Evolutionary conservation across 2,113 vertebrate species (phyloP).

Genomic region (Dascyllus trimaculatus): DNA sequence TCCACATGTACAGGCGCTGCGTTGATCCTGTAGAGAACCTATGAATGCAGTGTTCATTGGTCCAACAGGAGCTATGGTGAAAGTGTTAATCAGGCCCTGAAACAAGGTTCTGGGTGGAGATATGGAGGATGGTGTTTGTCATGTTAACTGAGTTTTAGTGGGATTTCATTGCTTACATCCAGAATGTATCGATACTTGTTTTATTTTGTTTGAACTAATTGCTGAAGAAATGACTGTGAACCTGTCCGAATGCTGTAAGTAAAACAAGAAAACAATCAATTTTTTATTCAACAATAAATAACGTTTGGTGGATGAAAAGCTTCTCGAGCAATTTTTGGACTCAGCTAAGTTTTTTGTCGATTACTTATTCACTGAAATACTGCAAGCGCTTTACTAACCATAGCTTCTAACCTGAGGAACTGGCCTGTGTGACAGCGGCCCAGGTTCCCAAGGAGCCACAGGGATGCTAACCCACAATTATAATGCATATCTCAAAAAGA

Average conservation of each 20-base stretch:
- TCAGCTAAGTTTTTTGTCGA: neutral
- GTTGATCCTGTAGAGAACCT: neutral
- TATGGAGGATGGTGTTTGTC: neutral
- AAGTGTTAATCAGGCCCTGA: neutral
- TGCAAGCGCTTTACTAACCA: too few relatives aligned
- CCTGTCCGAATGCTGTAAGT: slow-evolving; percentile 65
- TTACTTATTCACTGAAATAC: too few relatives aligned
- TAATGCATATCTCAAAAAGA: too few relatives aligned
- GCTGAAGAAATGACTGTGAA: slow-evolving; percentile 56
- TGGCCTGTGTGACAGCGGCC: too few relatives aligned
- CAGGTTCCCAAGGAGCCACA: too few relatives aligned
- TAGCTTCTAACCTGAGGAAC: too few relatives aligned
- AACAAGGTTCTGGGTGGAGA: neutral
- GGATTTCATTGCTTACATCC: neutral
- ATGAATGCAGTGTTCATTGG: slow-evolving; percentile 10
- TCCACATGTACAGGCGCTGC: neutral
- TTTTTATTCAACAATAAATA: slow-evolving; percentile 71
- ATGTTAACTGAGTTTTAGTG: neutral
- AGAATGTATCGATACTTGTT: slow-evolving; percentile 10
- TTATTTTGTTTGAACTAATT: slow-evolving; percentile 21
- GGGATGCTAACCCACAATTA: too few relatives aligned
- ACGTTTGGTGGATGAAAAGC: slow-evolving; percentile 6
- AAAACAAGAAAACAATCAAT: slow-evolving; percentile 33
- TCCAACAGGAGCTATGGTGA: neutral
- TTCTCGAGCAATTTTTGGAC: neutral